Evolutionary conservation across 2,113 vertebrate genomes (phyloP), one percentile per base, ranked within the genome.

Genomic region (Emydura subglobosa): DNA sequence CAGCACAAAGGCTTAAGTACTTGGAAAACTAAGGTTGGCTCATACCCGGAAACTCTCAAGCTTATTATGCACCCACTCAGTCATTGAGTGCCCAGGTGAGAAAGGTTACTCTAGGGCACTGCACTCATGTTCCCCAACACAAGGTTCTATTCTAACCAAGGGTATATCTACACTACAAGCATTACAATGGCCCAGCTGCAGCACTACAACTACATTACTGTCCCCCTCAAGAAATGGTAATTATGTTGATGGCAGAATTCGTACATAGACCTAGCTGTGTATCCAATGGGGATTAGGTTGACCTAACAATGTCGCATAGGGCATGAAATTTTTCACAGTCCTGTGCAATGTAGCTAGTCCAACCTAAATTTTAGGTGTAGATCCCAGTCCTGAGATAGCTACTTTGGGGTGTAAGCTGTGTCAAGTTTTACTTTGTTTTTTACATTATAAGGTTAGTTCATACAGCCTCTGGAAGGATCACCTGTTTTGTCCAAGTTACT

Each of bases 11-110:
- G 27, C 12, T 53, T 50, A 90, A 76, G 65, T 57, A 65, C 12
- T 44, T 76, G 54, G 25, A 10, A 27, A 86, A 82, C 31, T 74
- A 86, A 91, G 53, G 25, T 21, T 76, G 61, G 6, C 53, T 87
- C 27, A 57, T 3, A 81, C 92, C 87, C 94, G 92, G 50, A 86
- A n/a, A 61, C 57, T 86, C 34, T 34, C 50, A 61, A 87, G 91
- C 3, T 72, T 85, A 21, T 0, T 0, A 5, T 44, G 55, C 39
- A 10, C 54, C 39, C 24, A 61, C 74, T 14, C 59, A 17, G 47
- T 11, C 79, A 61, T 53, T 0, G 0, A 91, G 25, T 83, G 31
- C 5, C 2, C 81, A 34, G 85, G 49, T 1, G 21, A 88, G 44
- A 68, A 0, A 65, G 0, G 7, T 81, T 85, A 87, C 31, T 0